phyloP scores from a whole-genome alignment of 2,888 invertebrate genomes.

The Pyrgus malvae region DNA sequence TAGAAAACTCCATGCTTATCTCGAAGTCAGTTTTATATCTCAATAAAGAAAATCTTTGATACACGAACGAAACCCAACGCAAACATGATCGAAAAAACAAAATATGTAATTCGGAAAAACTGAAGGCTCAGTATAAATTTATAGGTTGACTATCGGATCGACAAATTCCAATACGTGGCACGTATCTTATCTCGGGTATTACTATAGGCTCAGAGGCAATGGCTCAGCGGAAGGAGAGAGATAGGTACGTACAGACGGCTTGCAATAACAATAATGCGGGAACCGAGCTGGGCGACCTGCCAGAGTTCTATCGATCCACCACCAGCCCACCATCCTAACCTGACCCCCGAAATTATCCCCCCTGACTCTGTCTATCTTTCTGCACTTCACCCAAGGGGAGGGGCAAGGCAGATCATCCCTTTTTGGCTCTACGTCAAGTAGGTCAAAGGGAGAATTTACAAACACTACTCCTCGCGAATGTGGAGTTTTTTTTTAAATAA shows the following conservation, averaged over 20 bases:
- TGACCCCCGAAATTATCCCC: slow-evolving; percentile 63
- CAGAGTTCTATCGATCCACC: slow-evolving; percentile 74
- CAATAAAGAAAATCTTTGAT: slow-evolving; percentile 9
- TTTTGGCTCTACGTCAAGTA: slow-evolving; percentile 71
- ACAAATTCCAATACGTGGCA: slow-evolving; percentile 46
- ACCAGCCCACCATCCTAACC: slow-evolving; percentile 56
- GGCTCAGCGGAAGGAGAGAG: slow-evolving; percentile 55
- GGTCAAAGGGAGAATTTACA: slow-evolving; percentile 81
- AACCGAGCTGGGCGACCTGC: slow-evolving; percentile 78
- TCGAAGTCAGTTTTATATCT: not conserved
- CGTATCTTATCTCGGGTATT: slow-evolving; percentile 64
- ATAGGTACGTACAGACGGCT: slow-evolving; percentile 55
- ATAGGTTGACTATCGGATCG: slow-evolving; percentile 36
- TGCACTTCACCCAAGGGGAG: slow-evolving; percentile 44
- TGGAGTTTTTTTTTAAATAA: slow-evolving; percentile 73
- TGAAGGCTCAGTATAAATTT: slow-evolving; percentile 26
- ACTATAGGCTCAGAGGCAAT: slow-evolving; percentile 69
- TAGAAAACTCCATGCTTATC: no score
- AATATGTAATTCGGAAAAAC: slow-evolving; percentile 21
- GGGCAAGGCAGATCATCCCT: slow-evolving; percentile 52
- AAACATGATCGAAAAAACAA: slow-evolving; percentile 10
- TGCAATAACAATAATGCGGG: slow-evolving; percentile 81
- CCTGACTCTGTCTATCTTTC: slow-evolving; percentile 50
- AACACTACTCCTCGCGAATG: slow-evolving; percentile 69
- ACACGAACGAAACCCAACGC: slow-evolving; percentile 1